A percentile compares a stretch with the other conserved stretches of the same genome.
Conservation (phyloP, 1,140 invertebrate species). For the Archegozetes longisetosus region DNA sequence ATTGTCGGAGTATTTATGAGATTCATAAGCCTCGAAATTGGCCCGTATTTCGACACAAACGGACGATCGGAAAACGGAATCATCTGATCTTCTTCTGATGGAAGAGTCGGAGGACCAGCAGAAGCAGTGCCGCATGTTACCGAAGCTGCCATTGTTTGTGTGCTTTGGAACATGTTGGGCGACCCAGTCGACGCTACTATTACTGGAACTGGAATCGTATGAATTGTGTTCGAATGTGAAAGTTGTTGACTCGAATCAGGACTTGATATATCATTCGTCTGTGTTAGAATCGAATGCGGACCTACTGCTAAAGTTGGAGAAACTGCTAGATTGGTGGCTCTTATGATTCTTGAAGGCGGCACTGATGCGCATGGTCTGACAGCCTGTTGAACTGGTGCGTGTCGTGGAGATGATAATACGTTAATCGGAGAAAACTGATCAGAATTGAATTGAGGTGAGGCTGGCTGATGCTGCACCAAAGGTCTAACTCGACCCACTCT, state of each 20-base stretch:
- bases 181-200: not conserved
- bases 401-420: not conserved
- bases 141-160: not conserved
- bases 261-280: not conserved
- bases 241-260: not conserved
- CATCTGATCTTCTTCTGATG: constrained; percentile 45
- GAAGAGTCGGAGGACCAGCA: constrained; percentile 12
- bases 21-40: constrained; percentile 49
- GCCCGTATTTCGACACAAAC: constrained; percentile 54
- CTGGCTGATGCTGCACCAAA: not conserved
- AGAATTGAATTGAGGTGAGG: not conserved
- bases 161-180: not conserved
- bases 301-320: not conserved
- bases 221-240: not conserved
- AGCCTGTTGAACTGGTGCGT: not conserved
- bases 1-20: constrained; percentile 27
- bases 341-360: not conserved
- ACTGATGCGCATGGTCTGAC: not conserved
- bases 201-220: not conserved
- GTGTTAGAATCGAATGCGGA: not conserved
- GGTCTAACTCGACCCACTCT: not conserved
- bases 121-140: not conserved
- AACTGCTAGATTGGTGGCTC: not conserved
- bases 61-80: constrained; percentile 51
- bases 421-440: not conserved